Conservation (phyloP, 2,888 invertebrate genomes). For the Drosophila sordidula region DNA sequence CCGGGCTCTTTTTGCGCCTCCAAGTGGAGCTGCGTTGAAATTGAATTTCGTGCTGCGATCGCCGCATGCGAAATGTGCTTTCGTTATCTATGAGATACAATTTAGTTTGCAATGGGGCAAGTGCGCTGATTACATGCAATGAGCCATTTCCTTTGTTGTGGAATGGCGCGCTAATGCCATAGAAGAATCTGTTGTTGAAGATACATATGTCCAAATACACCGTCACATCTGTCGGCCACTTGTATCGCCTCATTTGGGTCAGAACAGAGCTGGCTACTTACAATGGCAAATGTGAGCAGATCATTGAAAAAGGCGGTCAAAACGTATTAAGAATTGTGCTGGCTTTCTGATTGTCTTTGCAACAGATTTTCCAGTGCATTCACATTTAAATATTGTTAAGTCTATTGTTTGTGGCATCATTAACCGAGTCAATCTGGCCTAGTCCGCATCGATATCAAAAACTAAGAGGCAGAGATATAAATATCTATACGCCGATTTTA, state of each 20-base stretch:
- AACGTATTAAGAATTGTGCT: neutral
- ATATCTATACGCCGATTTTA: no score
- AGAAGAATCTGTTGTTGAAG: conserved; percentile 33
- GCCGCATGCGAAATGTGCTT: conserved; percentile 13
- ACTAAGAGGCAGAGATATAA: no score
- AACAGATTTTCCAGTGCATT: no score
- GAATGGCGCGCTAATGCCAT: conserved; percentile 30
- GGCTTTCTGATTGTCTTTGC: no score
- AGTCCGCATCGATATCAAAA: no score
- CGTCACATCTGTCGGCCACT: conserved; percentile 35
- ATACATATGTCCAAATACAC: conserved; percentile 2
- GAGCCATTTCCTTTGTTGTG: conserved; percentile 65
- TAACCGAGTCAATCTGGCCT: no score
- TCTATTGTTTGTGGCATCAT: no score
- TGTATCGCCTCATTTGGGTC: conserved; percentile 44
- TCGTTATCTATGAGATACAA: conserved; percentile 67
- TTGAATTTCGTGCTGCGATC: conserved; percentile 48
- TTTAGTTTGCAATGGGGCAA: conserved; percentile 54
- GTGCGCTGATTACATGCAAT: conserved; percentile 66
- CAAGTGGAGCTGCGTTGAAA: conserved; percentile 12
- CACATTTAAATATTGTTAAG: no score
- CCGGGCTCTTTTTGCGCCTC: conserved; percentile 8
- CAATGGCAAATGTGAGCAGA: conserved; percentile 2
- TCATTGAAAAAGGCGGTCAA: conserved; percentile 9
- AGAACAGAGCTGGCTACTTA: conserved; percentile 23